These are phyloP conservation scores for Troides helena DNA, from an alignment of 2,888 invertebrate genomes.

Conservation along the genomic window DNA sequence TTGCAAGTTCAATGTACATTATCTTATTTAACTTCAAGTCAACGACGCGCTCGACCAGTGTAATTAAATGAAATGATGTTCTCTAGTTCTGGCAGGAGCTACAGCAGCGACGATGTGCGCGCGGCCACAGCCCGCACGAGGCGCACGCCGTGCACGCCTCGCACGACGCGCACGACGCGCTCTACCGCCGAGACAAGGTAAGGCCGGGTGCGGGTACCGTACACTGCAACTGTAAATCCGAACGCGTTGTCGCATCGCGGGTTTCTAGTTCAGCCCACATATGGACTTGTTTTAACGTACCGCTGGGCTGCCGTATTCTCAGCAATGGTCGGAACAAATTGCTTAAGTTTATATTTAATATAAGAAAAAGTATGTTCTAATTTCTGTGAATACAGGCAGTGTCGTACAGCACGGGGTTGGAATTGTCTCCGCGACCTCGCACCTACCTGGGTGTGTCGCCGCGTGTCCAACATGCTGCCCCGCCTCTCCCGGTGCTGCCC, in stretches of 20 bases:
- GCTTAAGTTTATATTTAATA: too few species aligned
- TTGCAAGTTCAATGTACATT: too few species aligned
- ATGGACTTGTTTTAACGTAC: too few species aligned
- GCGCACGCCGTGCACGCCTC: conserved; percentile 69
- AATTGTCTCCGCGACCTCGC: conserved; percentile 84
- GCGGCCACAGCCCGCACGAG: conserved; percentile 50
- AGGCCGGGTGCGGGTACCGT: too few species aligned
- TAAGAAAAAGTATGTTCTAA: not conserved
- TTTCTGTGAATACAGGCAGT: conserved; percentile 73
- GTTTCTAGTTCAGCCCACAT: too few species aligned
- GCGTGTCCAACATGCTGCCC: conserved; percentile 13
- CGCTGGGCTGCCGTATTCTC: too few species aligned
- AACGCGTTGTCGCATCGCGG: too few species aligned
- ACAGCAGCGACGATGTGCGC: conserved; percentile 65
- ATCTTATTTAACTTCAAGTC: too few species aligned
- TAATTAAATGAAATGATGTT: not conserved
- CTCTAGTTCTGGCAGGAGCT: conserved; percentile 87
- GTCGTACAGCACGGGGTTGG: conserved; percentile 87
- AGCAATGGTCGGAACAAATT: too few species aligned
- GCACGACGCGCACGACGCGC: conserved; percentile 51
- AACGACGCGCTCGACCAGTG: too few species aligned
- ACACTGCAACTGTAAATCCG: too few species aligned
- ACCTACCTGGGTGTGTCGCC: conserved; percentile 81
- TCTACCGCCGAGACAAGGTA: conserved; percentile 85
- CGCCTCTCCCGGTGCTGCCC: conserved; percentile 3